phyloP scores from a whole-genome alignment of 2,113 vertebrate genomes.

The Dendrocopos noguchii region DNA sequence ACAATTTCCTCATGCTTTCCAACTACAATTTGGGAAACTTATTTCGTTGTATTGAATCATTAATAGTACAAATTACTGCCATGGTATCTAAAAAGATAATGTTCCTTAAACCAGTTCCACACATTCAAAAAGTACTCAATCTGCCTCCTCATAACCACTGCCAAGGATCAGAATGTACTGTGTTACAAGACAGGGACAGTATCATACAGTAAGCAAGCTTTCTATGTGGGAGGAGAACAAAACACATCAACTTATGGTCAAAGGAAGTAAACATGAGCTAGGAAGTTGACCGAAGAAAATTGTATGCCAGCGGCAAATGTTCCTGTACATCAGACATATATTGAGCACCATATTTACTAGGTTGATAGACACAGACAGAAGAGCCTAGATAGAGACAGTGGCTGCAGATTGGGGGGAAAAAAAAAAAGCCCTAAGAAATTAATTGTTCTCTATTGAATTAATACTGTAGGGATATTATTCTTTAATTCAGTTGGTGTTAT shows the following conservation, averaged over 20 bases:
- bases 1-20: conserved; percentile 36
- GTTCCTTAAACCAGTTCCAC: neutral
- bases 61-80: conserved; percentile 14
- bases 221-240: neutral
- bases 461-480: neutral
- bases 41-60: conserved; percentile 16
- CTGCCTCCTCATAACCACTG: neutral
- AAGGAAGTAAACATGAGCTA: neutral
- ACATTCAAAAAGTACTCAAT: neutral
- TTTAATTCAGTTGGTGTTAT: neutral
- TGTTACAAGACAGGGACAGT: neutral
- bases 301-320: neutral
- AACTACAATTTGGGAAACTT: conserved; percentile 1
- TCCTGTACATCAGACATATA: neutral
- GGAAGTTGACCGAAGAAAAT: neutral
- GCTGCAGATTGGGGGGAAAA: neutral
- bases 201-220: neutral
- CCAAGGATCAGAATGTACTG: neutral
- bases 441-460: neutral
- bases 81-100: neutral
- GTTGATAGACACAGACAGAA: neutral
- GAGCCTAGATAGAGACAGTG: neutral
- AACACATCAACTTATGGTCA: neutral
- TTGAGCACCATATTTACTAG: neutral
- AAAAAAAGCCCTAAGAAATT: neutral